These are phyloP conservation scores for Anolis apletophallus DNA, from an alignment of 2,797 vertebrate species.

Conservation along the genomic window DNA sequence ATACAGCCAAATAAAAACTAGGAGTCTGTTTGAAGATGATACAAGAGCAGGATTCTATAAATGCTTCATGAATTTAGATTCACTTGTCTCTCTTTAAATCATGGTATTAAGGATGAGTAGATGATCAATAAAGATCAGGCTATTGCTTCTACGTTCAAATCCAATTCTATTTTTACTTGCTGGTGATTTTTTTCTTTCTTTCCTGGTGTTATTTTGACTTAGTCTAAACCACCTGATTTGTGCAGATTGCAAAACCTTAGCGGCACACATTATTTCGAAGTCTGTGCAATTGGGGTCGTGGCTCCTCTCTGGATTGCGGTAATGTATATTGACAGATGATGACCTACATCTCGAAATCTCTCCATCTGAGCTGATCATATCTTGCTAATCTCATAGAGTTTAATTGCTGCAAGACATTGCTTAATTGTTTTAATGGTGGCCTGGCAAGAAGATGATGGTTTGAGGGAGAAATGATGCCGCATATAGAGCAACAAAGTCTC, in stretches of 20 bases:
- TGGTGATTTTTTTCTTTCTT: background rate
- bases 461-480: background rate
- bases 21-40: conserved; percentile 35
- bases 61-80: conserved; percentile 32
- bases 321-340: background rate
- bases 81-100: conserved; percentile 27
- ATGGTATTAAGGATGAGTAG: conserved; percentile 46
- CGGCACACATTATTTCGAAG: conserved; percentile 19
- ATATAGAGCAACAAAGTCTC: background rate
- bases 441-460: background rate
- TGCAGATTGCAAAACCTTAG: conserved; percentile 29
- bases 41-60: conserved; percentile 30
- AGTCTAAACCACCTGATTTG: accelerated
- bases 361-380: background rate
- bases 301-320: conserved; percentile 45
- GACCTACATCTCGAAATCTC: conserved; percentile 4
- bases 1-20: conserved; percentile 45
- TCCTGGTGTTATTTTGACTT: background rate
- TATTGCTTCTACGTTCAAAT: conserved; percentile 46
- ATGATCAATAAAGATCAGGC: conserved; percentile 53
- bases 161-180: conserved; percentile 28
- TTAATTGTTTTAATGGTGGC: conserved; percentile 9
- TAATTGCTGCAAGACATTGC: background rate
- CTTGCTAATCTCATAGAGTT: background rate
- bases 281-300: background rate